Evolutionary conservation across 92 coral and sea anemone genomes (phyloP).

Genomic region (Blastomussa wellsi): DNA sequence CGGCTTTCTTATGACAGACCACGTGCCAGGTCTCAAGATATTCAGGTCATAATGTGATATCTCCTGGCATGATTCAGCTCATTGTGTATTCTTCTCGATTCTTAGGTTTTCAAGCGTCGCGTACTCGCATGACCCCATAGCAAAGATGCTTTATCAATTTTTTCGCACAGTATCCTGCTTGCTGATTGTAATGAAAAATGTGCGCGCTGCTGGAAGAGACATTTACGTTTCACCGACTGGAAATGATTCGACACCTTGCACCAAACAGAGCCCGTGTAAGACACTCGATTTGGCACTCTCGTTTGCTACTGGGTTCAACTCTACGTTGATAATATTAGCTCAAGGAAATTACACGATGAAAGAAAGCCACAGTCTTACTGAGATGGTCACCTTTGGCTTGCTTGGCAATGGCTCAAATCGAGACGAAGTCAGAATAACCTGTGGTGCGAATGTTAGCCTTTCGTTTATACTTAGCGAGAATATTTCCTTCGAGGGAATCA

Average conservation of each 20-base stretch:
- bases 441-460: slow-evolving; percentile 71
- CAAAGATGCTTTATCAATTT: background rate
- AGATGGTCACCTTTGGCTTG: slow-evolving; percentile 62
- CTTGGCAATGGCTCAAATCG: slow-evolving; percentile 46
- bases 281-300: slow-evolving; percentile 67
- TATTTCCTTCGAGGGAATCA: slow-evolving; percentile 64
- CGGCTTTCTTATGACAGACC: too few relatives aligned
- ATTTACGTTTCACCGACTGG: slow-evolving; percentile 40
- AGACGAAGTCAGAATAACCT: slow-evolving; percentile 48
- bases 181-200: background rate
- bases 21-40: too few relatives aligned
- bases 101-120: background rate
- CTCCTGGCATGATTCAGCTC: too few relatives aligned
- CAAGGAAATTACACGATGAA: slow-evolving; percentile 68
- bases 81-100: too few relatives aligned
- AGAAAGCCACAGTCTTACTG: slow-evolving; percentile 54
- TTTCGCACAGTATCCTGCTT: background rate
- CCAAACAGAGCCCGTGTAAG: slow-evolving; percentile 53
- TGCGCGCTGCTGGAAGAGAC: background rate
- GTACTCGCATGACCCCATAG: background rate
- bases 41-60: too few relatives aligned
- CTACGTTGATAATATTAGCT: slow-evolving; percentile 52
- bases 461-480: slow-evolving; percentile 68
- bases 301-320: slow-evolving; percentile 47
- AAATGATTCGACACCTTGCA: slow-evolving; percentile 53